Base-by-base conservation (phyloP, 2,113 vertebrate genomes). In the Pteropus alecto region DNA sequence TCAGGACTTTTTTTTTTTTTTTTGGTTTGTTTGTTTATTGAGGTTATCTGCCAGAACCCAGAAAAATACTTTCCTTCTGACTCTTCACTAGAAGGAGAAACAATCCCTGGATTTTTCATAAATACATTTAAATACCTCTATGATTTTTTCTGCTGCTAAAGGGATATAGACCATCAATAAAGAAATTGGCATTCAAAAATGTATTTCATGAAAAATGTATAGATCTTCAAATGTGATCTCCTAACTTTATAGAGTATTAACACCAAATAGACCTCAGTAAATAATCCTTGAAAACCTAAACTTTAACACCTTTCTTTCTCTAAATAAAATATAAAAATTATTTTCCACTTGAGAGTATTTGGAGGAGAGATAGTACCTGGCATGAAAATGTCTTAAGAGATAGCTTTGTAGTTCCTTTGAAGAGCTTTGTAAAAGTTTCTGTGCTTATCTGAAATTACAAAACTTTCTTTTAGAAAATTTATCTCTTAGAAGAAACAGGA, bases 241-340 rank as follows among this genome's bases (percentile, higher is more conserved):
- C 65, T 93, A 65, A 93, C 41, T 54, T n/a, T 60, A 93, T 95
- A 54, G 95, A 90, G 16, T 48, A 88, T 86, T 91, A 3, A 61
- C 73, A 54, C 14, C 61, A 85, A 90, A 60, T 77, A 38, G 24
- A 51, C 30, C 26, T 79, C 65, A n/a, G 68, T 68, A 68, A 89
- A 61, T 95, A 95, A 51, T 85, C 30, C 6, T 41, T 58, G 18
- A 74, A 87, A 95, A 41, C 2, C 51, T 85, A 78, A 87, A 97
- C 9, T 78, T 87, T 87, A 81, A 51, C 41, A 82, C 56, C 77
- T 82, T 8, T 63, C 51, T 93, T 90, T 86, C 74, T 94, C 14
- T 97, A 89, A 91, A 91, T 95, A 95, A 95, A 95, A 96, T 77
- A 77, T 85, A 30, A 93, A 91, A 95, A 54, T 76, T 60, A 77